Base-by-base conservation (phyloP, 2,113 vertebrate species). In the Bujurquina vittata region DNA sequence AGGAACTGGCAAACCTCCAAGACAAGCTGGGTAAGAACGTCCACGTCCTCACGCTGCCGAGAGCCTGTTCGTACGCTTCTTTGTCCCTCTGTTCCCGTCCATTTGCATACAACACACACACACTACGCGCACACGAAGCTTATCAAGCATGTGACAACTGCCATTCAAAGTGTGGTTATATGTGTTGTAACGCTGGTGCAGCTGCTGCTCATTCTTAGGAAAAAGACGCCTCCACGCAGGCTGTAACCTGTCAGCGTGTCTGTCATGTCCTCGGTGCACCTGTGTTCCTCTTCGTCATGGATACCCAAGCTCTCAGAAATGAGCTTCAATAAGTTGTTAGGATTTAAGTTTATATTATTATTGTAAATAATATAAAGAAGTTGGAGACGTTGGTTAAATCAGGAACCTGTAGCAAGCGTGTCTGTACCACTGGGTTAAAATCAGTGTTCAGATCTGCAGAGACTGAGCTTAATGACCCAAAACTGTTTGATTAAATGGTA, bases 21-120 rank as follows among this genome's bases (percentile, higher is more conserved):
- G 94, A 95, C 77, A 96, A 98, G 33, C 93, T 98, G 83, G 97
- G 97, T 98, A 96, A 97, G 97, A 20, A 31, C 10, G 5, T 35
- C 0, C 3, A 1, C 23, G 22, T 3, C 1, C 83, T 59, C 10
- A 29, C 40, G 10, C 33, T 11, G 10, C 46, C 15, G 15, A 52
- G 46, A 7, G 49, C 20, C 20, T 22, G 35, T 14, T 14, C 7
- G 31, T n/a, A 12, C 72, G 33, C 63, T 31, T 0, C 23, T 6
- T 10, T 49, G 52, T 46, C 43, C 2, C 37, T 58, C 67, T 29
- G 43, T 31, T 31, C 23, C 5, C 1, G 1, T 1, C 1, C 18
- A 33, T 87, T 85, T 89, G 60, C 80, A 79, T 81, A 23, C 46
- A 43, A 62, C 52, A 2, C 33, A 33, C 37, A 49, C 17, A n/a